A percentile compares a stretch with the other conserved stretches of the same genome.
These are phyloP conservation scores for Megathymus violae DNA, from an alignment of 1,140 invertebrate genomes.

Conservation along the genomic window DNA sequence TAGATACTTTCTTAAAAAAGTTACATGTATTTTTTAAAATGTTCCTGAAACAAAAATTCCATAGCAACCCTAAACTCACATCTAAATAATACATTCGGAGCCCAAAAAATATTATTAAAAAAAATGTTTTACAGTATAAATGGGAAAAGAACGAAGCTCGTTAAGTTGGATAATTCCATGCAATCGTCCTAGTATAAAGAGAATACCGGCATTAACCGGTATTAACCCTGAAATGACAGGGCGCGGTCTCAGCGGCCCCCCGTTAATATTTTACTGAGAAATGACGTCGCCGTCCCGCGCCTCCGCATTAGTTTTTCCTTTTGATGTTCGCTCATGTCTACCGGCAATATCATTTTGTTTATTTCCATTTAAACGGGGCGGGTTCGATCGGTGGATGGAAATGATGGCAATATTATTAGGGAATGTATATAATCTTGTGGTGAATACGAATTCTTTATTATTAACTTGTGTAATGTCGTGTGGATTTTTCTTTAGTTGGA, in stretches of 20 bases:
- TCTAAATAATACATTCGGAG: too few species aligned
- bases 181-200: slow-evolving; percentile 64
- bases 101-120: too few species aligned
- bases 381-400: slow-evolving; percentile 42
- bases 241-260: slow-evolving; percentile 56
- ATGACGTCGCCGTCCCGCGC: slow-evolving; percentile 56
- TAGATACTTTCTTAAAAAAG: too few species aligned
- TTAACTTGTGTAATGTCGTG: too few species aligned
- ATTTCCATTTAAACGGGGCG: slow-evolving; percentile 55
- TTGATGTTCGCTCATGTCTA: slow-evolving; percentile 71
- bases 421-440: not conserved
- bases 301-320: slow-evolving; percentile 77
- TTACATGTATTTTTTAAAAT: too few species aligned
- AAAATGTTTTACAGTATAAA: slow-evolving; percentile 20
- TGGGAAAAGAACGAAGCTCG: slow-evolving; percentile 44
- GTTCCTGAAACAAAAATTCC: too few species aligned
- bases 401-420: slow-evolving; percentile 12
- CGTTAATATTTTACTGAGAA: slow-evolving; percentile 74
- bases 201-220: slow-evolving; percentile 62
- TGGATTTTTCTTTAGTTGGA: too few species aligned
- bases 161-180: slow-evolving; percentile 63
- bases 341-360: slow-evolving; percentile 69
- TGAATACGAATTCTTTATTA: not conserved
- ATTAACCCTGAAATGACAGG: slow-evolving; percentile 70
- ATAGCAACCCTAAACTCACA: too few species aligned